Evolutionary conservation across 2,113 vertebrate species (phyloP).

Genomic region (Dromiciops gliroides): DNA sequence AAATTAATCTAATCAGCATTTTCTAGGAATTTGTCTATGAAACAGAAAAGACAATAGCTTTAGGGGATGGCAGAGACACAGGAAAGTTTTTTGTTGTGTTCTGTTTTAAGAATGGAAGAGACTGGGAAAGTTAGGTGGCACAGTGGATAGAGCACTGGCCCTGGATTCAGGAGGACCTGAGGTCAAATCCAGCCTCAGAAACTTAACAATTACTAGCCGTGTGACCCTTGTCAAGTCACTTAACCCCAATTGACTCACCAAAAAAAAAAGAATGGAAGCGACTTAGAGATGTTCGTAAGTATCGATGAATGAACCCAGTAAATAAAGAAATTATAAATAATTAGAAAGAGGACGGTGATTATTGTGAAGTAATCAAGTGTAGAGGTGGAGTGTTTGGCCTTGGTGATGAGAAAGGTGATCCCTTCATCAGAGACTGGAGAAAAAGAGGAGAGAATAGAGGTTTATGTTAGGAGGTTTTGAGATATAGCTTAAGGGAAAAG

Average conservation of each 20-base stretch:
- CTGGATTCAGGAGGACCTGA: too few relatives aligned
- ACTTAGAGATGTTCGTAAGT: not conserved
- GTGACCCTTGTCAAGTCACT: too few relatives aligned
- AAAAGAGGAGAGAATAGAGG: not conserved
- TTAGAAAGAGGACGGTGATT: not conserved
- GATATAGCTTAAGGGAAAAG: not conserved
- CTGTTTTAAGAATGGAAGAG: not conserved
- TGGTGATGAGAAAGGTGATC: not conserved
- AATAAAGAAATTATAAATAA: too few relatives aligned
- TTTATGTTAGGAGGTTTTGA: not conserved
- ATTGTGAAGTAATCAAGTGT: not conserved
- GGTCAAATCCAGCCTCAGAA: too few relatives aligned
- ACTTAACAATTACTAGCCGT: too few relatives aligned
- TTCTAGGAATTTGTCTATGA: not conserved
- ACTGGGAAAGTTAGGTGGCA: too few relatives aligned
- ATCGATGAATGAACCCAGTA: not conserved
- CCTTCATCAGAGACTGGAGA: not conserved
- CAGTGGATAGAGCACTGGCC: too few relatives aligned
- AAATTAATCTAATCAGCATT: not conserved
- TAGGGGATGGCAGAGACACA: not conserved
- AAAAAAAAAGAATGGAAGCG: not conserved
- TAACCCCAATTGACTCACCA: too few relatives aligned
- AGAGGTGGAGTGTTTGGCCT: not conserved
- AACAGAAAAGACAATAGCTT: not conserved
- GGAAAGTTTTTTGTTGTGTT: not conserved